phyloP scores from a whole-genome alignment of 2,113 vertebrate species.

The Acanthisitta chloris region DNA sequence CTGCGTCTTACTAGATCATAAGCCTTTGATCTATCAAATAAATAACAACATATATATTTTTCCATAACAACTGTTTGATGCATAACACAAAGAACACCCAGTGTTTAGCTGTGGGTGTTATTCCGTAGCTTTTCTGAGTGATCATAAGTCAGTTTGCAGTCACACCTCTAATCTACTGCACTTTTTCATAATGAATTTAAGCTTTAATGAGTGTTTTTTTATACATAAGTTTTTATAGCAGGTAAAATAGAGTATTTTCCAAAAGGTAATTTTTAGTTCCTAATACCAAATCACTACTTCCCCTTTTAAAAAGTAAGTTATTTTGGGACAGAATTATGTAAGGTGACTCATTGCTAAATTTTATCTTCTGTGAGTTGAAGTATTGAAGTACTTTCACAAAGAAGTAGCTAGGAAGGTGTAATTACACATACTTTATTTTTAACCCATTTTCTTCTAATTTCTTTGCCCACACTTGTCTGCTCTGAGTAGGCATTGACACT shows the following conservation, averaged over 20 bases:
- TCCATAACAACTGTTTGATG: not conserved
- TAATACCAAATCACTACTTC: not conserved
- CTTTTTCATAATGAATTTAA: not conserved
- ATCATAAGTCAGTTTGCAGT: not conserved
- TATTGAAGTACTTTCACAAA: not conserved
- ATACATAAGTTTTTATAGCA: not conserved
- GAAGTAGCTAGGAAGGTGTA: not conserved
- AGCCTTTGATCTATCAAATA: not conserved
- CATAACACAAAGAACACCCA: not conserved
- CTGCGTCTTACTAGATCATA: not conserved
- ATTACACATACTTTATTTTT: not conserved
- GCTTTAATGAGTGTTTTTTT: not conserved
- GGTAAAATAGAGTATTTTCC: not conserved
- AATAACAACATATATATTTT: not conserved
- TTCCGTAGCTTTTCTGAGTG: not conserved
- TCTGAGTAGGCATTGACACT: not conserved
- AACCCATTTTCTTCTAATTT: not conserved
- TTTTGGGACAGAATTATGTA: not conserved
- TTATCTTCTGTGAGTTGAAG: not conserved
- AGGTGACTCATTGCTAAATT: conserved; percentile 35
- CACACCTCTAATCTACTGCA: not conserved
- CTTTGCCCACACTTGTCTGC: not conserved
- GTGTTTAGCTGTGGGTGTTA: not conserved
- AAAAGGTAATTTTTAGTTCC: not conserved
- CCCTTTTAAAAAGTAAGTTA: not conserved